Evolutionary conservation across 2,113 vertebrate genomes (phyloP).

Genomic region (Puntigrus tetrazona): DNA sequence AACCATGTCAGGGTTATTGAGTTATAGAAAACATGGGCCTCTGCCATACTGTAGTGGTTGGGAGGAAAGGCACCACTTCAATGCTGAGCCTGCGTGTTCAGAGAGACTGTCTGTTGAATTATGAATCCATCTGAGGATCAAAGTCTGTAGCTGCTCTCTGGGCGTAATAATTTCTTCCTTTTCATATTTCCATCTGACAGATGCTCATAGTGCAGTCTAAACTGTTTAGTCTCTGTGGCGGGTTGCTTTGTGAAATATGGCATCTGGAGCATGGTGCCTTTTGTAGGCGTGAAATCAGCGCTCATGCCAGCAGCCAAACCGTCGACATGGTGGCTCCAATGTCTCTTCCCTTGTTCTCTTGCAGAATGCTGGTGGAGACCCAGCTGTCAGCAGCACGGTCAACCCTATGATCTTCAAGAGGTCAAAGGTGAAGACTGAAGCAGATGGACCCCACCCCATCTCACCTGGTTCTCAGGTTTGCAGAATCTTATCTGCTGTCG

Average conservation of each 20-base stretch:
- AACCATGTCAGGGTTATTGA: conserved; percentile 60
- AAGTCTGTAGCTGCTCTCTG: conserved; percentile 58
- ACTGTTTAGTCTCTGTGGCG: conserved; percentile 74
- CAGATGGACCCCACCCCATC: conserved; percentile 72
- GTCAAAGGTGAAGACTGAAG: conserved; percentile 88
- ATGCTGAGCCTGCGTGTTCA: conserved; percentile 29
- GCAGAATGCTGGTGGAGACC: conserved; percentile 76
- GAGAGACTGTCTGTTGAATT: conserved; percentile 47
- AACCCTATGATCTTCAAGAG: conserved; percentile 86
- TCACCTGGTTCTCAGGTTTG: conserved; percentile 84
- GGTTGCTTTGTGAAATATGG: conserved; percentile 63
- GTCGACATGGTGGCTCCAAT: neutral
- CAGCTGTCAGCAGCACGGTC: conserved; percentile 87
- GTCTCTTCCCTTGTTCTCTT: neutral
- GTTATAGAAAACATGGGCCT: conserved; percentile 63
- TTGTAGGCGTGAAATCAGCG: conserved; percentile 51
- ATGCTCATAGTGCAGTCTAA: conserved; percentile 68
- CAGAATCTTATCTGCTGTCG: neutral
- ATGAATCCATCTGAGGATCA: conserved; percentile 66
- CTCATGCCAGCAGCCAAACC: conserved; percentile 40
- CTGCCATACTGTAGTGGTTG: conserved; percentile 57
- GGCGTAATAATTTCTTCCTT: conserved; percentile 66
- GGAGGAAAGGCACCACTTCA: conserved; percentile 39
- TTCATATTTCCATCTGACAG: conserved; percentile 71
- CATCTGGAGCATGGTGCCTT: conserved; percentile 57